Evolutionary conservation across 2,888 invertebrate genomes (phyloP).

Genomic region (Rhogogaster chlorosoma): DNA sequence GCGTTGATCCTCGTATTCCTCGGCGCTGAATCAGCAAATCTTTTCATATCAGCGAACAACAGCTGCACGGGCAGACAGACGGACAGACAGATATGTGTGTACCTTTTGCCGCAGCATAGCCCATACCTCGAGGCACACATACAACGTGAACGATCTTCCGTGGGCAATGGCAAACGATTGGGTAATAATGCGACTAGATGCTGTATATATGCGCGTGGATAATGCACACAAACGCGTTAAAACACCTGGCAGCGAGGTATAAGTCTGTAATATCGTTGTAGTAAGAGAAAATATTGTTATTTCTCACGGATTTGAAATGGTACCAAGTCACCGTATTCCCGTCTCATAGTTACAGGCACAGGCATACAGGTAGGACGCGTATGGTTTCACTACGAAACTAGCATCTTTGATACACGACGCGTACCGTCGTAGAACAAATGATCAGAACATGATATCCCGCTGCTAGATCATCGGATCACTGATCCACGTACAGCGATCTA

Average conservation of each 20-base stretch:
- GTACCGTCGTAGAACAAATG: conserved; percentile 72
- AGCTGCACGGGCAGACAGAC: conserved; percentile 16
- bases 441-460: conserved; percentile 75
- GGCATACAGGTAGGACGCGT: neutral
- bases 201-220: neutral
- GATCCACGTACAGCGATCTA: conserved; percentile 73
- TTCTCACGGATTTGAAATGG: conserved; percentile 70
- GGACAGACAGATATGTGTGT: neutral
- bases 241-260: neutral
- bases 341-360: neutral
- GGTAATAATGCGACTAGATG: conserved; percentile 35
- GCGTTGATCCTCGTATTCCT: conserved; percentile 28
- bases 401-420: conserved; percentile 68
- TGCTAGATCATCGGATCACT: conserved; percentile 73
- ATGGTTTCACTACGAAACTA: conserved; percentile 57
- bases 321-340: conserved; percentile 60
- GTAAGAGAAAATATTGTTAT: conserved; percentile 60
- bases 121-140: neutral
- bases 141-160: neutral
- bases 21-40: conserved; percentile 68
- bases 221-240: neutral
- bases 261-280: neutral
- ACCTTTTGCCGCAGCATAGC: neutral
- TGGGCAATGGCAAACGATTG: conserved; percentile 23
- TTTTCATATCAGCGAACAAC: conserved; percentile 57